These are phyloP conservation scores for Allacma fusca DNA, from an alignment of 2,888 invertebrate genomes.

Conservation along the genomic window DNA sequence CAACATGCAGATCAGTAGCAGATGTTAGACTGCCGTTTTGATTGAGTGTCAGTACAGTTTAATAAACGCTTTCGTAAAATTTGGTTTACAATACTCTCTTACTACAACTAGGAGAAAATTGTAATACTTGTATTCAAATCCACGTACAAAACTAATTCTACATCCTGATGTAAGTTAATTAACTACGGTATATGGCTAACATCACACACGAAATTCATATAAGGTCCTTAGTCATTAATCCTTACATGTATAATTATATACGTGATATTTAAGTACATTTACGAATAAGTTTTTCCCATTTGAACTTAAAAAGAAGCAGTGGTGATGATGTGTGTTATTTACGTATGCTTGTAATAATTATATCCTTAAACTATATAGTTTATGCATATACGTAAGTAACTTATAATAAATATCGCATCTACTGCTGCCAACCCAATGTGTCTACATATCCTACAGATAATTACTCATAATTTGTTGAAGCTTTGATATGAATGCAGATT, in stretches of 20 bases:
- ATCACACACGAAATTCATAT: slow-evolving; percentile 12
- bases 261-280: too few relatives aligned
- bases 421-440: too few relatives aligned
- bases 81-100: not conserved
- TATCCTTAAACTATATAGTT: too few relatives aligned
- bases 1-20: not conserved
- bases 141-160: slow-evolving; percentile 5
- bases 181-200: not conserved
- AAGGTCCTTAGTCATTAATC: not conserved
- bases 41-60: slow-evolving; percentile 5
- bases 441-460: too few relatives aligned
- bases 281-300: too few relatives aligned
- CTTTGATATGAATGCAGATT: not conserved
- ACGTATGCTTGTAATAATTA: too few relatives aligned
- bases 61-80: slow-evolving; percentile 5
- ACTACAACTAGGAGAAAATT: slow-evolving; percentile 2
- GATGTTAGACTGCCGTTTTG: not conserved
- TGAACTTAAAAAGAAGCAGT: too few relatives aligned
- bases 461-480: not conserved
- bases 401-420: too few relatives aligned
- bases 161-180: not conserved
- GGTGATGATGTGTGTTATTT: too few relatives aligned
- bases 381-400: too few relatives aligned
- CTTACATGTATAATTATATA: too few relatives aligned
- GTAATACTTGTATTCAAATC: slow-evolving; percentile 7